Evolutionary conservation across 2,797 vertebrate genomes (phyloP), one percentile per base, ranked within the genome.

Genomic region (Coregonus ussuriensis): DNA sequence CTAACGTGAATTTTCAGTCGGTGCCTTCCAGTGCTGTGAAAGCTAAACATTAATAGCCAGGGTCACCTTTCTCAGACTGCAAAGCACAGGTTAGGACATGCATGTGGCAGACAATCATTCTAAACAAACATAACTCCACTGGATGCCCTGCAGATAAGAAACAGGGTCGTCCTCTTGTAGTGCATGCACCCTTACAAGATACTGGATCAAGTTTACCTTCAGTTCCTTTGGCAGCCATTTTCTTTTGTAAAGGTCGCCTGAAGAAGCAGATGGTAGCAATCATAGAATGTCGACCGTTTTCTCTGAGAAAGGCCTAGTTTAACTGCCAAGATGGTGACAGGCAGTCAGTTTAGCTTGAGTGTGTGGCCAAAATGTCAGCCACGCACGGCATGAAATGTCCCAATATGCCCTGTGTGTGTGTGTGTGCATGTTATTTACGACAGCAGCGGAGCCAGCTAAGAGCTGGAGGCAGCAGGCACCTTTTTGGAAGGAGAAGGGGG

Each of bases 341-440:
- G 9, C 29, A 53, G 41, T 15, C 15, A 31, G 78, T 92, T 89
- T 92, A 51, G 74, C 78, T 74, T 76, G 79, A 75, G 68, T 82
- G 79, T 83, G 85, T 90, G 92, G 90, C 91, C 86, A 62, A 78
- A 21, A 91, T 89, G 88, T 91, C 59, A 83, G 92, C 90, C 92
- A 92, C 21, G 21, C 94, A 91, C 89, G 95, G 94, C 96, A 96
- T 98, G 96, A 96, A 97, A 92, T 94, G 95, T 97, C 96, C 96
- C 95, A 96, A 93, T 96, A 97, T 98, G 95, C 97, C 59, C 95
- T 98, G 91, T 93, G 88, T 95, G 91, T 93, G n/a, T n/a, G n/a
- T n/a, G 95, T 97, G 95, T 96, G 95, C 95, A 91, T 98, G 96
- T 98, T 97, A 96, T 98, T 95, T 96, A 96, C 94, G 96, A 96